A percentile compares a stretch with the other conserved stretches of the same genome.
Conservation (phyloP, 2,797 vertebrate species). For the Danio jaintianensis region DNA sequence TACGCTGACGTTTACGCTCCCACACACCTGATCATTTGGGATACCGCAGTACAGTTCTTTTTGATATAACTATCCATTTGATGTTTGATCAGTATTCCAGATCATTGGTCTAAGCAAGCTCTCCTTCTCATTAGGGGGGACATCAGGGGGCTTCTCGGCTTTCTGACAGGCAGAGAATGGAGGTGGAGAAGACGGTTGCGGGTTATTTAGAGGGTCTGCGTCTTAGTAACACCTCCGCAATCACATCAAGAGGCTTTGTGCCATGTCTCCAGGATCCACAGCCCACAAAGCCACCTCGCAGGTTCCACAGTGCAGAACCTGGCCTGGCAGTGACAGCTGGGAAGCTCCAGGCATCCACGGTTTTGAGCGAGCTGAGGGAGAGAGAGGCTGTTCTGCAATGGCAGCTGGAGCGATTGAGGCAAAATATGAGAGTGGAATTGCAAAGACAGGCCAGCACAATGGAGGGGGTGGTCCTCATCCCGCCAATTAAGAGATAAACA, state of each 20-base stretch:
- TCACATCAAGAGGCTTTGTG: conserved; percentile 49
- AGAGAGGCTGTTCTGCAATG: conserved; percentile 53
- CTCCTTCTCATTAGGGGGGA: conserved; percentile 43
- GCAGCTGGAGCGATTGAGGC: conserved; percentile 55
- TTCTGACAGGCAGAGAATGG: conserved; percentile 41
- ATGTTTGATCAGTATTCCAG: conserved; percentile 36
- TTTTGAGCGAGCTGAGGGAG: conserved; percentile 54
- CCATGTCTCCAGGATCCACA: conserved; percentile 49
- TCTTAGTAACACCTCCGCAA: conserved; percentile 17
- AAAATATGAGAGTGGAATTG: conserved; percentile 53
- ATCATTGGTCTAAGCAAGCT: conserved; percentile 41
- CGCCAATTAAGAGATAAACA: conserved; percentile 61
- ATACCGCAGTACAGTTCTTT: conserved; percentile 6
- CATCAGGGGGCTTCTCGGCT: conserved; percentile 2
- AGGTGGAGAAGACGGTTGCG: conserved; percentile 57
- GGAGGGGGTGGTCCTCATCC: conserved; percentile 62
- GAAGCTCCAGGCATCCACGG: conserved; percentile 50
- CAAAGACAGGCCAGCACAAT: conserved; percentile 50
- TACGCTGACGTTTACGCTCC: background rate
- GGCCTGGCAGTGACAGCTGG: conserved; percentile 26
- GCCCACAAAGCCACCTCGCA: conserved; percentile 25
- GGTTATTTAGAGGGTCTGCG: conserved; percentile 45
- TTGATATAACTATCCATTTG: conserved; percentile 38
- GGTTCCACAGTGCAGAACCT: conserved; percentile 5
- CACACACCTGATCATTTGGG: background rate